phyloP scores from a whole-genome alignment of 2,888 invertebrate genomes.

The Homarus gammarus region DNA sequence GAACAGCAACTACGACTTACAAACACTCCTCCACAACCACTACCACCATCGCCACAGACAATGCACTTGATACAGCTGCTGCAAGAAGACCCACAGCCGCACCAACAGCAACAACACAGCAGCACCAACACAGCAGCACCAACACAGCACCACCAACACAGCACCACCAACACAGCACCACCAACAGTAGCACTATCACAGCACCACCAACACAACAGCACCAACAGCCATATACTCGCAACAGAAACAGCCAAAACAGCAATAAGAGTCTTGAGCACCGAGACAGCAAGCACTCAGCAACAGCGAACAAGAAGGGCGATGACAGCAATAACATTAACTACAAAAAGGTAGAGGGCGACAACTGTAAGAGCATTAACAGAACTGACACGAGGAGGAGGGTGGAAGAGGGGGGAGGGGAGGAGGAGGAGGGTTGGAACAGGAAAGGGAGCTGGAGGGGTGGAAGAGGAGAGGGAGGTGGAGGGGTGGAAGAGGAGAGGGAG shows the following conservation, averaged over 20 bases:
- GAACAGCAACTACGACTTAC: neutral
- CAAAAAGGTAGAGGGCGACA: too few relatives aligned
- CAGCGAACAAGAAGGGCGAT: neutral
- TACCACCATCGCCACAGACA: too few relatives aligned
- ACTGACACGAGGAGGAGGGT: too few relatives aligned
- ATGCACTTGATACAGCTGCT: too few relatives aligned
- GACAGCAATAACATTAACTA: neutral
- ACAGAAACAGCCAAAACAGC: neutral
- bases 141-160: neutral
- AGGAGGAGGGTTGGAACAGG: too few relatives aligned
- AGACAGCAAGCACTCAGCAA: neutral
- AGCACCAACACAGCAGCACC: neutral
- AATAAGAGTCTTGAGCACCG: neutral
- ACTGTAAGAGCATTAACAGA: too few relatives aligned
- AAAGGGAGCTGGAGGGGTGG: too few relatives aligned
- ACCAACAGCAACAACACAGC: neutral
- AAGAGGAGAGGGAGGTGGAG: too few relatives aligned
- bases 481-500: too few relatives aligned
- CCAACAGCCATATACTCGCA: neutral
- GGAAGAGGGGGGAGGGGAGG: neutral
- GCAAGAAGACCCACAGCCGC: neutral
- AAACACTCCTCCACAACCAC: too few relatives aligned
- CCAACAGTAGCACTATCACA: neutral
- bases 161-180: neutral
- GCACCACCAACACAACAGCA: too few relatives aligned